phyloP scores from a whole-genome alignment of 2,113 vertebrate genomes.

The Anoplopoma fimbria region DNA sequence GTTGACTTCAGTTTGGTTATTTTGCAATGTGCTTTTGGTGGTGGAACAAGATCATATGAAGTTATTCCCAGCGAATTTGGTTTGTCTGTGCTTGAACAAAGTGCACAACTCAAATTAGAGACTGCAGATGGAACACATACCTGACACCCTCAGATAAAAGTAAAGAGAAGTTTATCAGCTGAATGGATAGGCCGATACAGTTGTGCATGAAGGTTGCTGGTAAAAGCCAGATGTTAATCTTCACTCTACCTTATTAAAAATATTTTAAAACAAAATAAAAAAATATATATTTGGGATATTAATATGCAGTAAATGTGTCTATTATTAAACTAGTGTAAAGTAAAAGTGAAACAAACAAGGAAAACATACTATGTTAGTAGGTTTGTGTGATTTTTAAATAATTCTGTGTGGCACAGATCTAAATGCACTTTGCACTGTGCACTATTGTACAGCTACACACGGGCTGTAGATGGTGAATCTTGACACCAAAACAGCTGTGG shows the following conservation, averaged over 20 bases:
- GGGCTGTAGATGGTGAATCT: neutral
- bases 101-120: conserved; percentile 6
- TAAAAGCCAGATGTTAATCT: neutral
- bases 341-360: neutral
- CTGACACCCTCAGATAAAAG: conserved; percentile 1
- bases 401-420: neutral
- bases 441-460: neutral
- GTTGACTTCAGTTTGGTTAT: neutral
- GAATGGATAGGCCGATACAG: conserved; percentile 1
- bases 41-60: neutral
- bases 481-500: conserved; percentile 44
- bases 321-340: neutral
- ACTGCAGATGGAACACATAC: neutral
- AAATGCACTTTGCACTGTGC: neutral
- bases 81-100: conserved; percentile 13
- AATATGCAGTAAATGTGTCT: neutral
- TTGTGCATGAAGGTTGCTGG: neutral
- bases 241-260: neutral
- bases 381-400: neutral
- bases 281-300: neutral
- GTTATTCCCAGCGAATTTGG: conserved; percentile 2
- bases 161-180: conserved; percentile 10
- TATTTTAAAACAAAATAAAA: neutral
- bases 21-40: neutral
- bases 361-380: too few relatives aligned